Evolutionary conservation across 64 coral and sea anemone genomes (phyloP), one percentile per base, ranked within the genome.

Genomic region (Orbicella faveolata): DNA sequence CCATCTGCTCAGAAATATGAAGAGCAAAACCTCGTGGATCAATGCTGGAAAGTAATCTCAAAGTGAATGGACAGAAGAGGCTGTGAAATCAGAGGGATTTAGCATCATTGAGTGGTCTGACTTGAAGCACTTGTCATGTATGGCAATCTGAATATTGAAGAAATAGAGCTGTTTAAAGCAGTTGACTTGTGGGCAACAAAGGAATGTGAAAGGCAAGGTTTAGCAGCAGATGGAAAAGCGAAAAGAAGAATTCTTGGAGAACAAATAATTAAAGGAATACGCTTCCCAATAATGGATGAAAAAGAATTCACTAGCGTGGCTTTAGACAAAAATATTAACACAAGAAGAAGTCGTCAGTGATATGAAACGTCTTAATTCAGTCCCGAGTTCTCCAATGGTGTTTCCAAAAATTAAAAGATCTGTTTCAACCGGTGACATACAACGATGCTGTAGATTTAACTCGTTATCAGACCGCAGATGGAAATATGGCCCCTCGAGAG

Each of bases 241-340:
- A 77, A 77, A 77, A 77, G 75, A 77, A 77, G 37, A 77, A 41
- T 77, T 48, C 37, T 77, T 44, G 75, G 66, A 69, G 66, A 69
- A 25, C 0, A 69, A 69, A n/a, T 51, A 0, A 48, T 77, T 25
- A 69, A 69, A 69, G 66, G 4, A 7, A 23, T 69, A 69, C 66
- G 66, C 66, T 69, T 69, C 9, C 66, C 66, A 26, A 69, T 6
- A 0, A 69, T 69, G 66, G 23, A 25, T 0, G 19, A 23, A 10
- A 20, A 69, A 26, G 66, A 69, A 25, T 69, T 69, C 66, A 3
- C 66, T n/a, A 69, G 66, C 4, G 66, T 69, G 20, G 66, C 30
- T 21, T 69, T 69, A 69, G 66, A 21, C 66, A n/a, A 20, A 77
- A 20, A 23, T 77, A 1, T 34, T 77, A 9, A 44, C 0, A 51